These are phyloP conservation scores for Teinopalpus imperialis DNA, from an alignment of 2,888 invertebrate species.

Conservation along the genomic window DNA sequence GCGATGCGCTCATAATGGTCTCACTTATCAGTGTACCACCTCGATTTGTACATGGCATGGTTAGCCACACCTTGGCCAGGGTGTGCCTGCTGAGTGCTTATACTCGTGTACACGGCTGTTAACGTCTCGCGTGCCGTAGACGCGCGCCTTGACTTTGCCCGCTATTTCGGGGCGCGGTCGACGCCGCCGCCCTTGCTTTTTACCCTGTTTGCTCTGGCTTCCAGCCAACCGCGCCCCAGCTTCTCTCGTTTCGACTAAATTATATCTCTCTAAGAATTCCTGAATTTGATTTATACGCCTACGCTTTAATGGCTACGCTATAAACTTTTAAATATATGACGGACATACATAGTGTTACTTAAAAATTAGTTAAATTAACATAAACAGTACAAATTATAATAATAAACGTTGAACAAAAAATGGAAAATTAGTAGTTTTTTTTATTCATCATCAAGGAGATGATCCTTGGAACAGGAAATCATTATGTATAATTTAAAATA, in stretches of 20 bases:
- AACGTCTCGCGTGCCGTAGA: slow-evolving; percentile 39
- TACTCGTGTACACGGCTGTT: slow-evolving; percentile 31
- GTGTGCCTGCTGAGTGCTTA: slow-evolving; percentile 35
- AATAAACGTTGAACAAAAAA: neutral
- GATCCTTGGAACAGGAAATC: no score
- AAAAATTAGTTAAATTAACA: no score
- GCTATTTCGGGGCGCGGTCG: slow-evolving; percentile 77
- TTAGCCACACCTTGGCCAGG: slow-evolving; percentile 32
- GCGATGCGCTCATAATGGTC: slow-evolving; percentile 27
- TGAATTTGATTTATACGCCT: slow-evolving; percentile 41
- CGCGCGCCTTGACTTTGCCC: slow-evolving; percentile 77
- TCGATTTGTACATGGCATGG: slow-evolving; percentile 39
- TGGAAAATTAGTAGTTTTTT: no score
- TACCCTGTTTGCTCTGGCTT: slow-evolving; percentile 77
- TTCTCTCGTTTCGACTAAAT: slow-evolving; percentile 44
- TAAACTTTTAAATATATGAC: neutral
- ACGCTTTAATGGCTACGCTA: neutral
- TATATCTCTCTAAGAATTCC: slow-evolving; percentile 10
- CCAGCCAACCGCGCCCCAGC: slow-evolving; percentile 66
- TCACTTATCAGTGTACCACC: slow-evolving; percentile 24
- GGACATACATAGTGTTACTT: no score
- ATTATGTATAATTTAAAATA: no score
- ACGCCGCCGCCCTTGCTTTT: slow-evolving; percentile 71
- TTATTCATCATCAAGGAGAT: no score
- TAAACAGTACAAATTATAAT: no score